A percentile compares a stretch with the other conserved stretches of the same genome.
phyloP scores from a whole-genome alignment of 2,113 vertebrate genomes.

The Coreoperca whiteheadi region DNA sequence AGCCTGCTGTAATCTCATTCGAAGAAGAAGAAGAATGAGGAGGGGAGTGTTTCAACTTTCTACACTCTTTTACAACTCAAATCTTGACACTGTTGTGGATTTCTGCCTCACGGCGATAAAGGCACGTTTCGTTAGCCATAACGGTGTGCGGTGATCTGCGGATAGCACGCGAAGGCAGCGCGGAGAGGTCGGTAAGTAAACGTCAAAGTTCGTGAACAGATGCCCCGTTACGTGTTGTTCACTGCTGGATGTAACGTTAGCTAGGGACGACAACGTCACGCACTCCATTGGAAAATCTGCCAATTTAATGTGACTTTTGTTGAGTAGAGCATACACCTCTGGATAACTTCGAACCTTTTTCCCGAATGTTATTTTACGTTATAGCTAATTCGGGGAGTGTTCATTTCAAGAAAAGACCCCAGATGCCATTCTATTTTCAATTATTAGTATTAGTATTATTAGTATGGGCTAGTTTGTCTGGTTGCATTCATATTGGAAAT shows the following conservation, averaged over 20 bases:
- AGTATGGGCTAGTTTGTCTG: not conserved
- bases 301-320: not conserved
- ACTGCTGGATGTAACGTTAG: not conserved
- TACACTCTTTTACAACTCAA: not conserved
- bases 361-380: not conserved
- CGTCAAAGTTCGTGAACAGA: not conserved
- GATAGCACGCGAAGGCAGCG: not conserved
- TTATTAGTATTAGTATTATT: not conserved
- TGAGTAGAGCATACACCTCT: not conserved
- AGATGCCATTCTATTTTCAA: not conserved
- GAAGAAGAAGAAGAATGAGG: conserved; percentile 14
- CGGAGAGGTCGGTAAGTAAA: conserved; percentile 32
- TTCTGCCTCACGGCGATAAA: not conserved
- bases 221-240: not conserved
- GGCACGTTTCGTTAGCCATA: fast-evolving
- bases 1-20: not conserved
- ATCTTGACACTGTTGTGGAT: not conserved
- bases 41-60: conserved; percentile 9
- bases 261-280: not conserved
- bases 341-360: not conserved
- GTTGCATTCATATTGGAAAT: not conserved
- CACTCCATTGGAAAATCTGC: conserved; percentile 9
- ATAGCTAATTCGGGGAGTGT: not conserved
- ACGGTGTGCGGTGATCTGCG: not conserved
- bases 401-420: not conserved